Evolutionary conservation across 2,113 vertebrate species (phyloP), one percentile per base, ranked within the genome.

Genomic region (Pangasianodon gigas): DNA sequence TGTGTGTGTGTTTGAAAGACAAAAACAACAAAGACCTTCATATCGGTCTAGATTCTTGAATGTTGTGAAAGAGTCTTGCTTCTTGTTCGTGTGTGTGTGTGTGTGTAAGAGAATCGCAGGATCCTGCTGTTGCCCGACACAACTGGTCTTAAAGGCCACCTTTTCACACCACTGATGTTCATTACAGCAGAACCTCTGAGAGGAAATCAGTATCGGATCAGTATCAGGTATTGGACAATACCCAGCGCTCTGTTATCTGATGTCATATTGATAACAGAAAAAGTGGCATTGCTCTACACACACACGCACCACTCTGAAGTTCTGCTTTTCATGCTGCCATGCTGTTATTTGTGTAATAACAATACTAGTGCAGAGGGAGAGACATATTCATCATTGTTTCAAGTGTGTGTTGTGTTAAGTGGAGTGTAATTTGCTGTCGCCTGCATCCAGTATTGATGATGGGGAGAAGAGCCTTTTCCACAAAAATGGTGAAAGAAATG

Each of bases 361-460:
- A 56, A 83, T 58, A 58, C n/a, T 24, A 58, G 32, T 83, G 29
- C n/a, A 83, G 54, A 83, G n/a, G 9, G 51, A 37, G 51, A 54
- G 16, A 54, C 5, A 82, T 2, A 54, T 54, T 52, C 79, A 82
- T 56, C 79, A 32, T 52, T 82, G 79, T 82, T 52, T 37, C 74
- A 26, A 32, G 51, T 54, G 86, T 74, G 71, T 77, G 54, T 89
- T 48, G 81, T 69, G 58, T 87, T 75, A 80, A 80, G 77, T 69
- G 83, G 85, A 54, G 60, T 88, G 77, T 90, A 65, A 90, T 88
- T 90, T 82, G 71, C 74, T 82, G 62, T 82, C 29, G 58, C 29
- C 54, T 75, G 54, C 19, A 48, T 65, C 65, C 77, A 48, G 58
- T 79, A 26, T 51, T 81, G 81, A 37, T 54, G 80, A 60, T 41